Evolutionary conservation across 2,888 invertebrate species (phyloP).

Genomic region (Hanleya hanleyi): DNA sequence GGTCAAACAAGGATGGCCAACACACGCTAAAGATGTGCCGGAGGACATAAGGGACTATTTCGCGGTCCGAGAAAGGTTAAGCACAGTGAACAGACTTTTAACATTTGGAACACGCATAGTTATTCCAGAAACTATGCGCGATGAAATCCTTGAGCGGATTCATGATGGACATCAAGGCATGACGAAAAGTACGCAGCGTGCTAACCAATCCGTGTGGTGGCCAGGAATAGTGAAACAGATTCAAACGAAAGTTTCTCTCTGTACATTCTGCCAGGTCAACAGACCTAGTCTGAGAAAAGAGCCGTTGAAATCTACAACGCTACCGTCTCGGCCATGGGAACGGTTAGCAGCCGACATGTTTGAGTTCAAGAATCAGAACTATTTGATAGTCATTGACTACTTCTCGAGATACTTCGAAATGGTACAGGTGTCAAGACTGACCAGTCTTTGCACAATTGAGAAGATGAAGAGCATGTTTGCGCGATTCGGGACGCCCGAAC

Average conservation of each 20-base stretch:
- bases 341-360: slow-evolving; percentile 13
- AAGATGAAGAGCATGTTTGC: slow-evolving; percentile 22
- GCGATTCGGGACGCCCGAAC: slow-evolving; percentile 15
- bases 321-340: slow-evolving; percentile 26
- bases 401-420: slow-evolving; percentile 25
- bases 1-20: not conserved
- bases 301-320: slow-evolving; percentile 15
- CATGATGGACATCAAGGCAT: slow-evolving; percentile 29
- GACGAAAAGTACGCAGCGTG: slow-evolving; percentile 35
- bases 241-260: not conserved
- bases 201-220: slow-evolving; percentile 21
- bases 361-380: slow-evolving; percentile 6
- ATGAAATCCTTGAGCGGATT: slow-evolving; percentile 15
- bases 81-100: not conserved
- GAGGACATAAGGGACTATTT: not conserved
- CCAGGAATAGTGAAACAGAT: slow-evolving; percentile 12
- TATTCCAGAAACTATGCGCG: not conserved
- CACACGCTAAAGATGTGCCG: not conserved
- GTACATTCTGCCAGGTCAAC: slow-evolving; percentile 10
- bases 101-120: not conserved
- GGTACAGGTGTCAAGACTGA: not conserved
- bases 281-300: slow-evolving; percentile 12
- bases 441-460: slow-evolving; percentile 11
- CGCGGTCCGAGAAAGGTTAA: not conserved
- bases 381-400: slow-evolving; percentile 23